phyloP scores from a whole-genome alignment of 64 coral and sea anemone species.

The Dendronephthya gigantea region DNA sequence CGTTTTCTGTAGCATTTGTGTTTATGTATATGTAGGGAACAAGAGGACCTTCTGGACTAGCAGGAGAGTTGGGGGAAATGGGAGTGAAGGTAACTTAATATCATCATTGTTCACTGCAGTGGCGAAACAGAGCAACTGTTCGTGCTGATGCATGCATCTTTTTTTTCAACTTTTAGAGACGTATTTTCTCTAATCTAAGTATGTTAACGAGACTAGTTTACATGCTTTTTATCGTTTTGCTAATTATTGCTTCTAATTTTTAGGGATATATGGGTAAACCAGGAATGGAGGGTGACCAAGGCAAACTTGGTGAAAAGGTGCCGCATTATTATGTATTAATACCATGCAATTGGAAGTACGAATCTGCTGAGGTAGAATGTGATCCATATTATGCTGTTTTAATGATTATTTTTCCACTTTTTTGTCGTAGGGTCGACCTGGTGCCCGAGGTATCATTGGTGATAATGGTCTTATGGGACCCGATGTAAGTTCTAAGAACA shows the following conservation, averaged over 20 bases:
- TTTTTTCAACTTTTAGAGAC: too few species aligned
- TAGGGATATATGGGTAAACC: not conserved
- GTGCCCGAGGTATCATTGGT: not conserved
- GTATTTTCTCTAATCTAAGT: too few species aligned
- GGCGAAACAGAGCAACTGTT: not conserved
- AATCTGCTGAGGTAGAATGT: too few species aligned
- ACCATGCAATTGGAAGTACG: not conserved
- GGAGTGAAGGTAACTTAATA: not conserved
- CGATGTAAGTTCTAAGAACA: not conserved
- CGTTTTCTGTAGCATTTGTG: not conserved
- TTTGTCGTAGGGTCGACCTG: not conserved
- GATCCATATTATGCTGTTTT: too few species aligned
- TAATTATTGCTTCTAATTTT: too few species aligned
- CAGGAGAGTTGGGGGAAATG: not conserved
- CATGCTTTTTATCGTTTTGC: too few species aligned
- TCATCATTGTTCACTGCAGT: not conserved
- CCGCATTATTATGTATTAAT: not conserved
- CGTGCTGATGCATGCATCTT: too few species aligned
- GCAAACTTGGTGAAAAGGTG: not conserved
- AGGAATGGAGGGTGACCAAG: not conserved
- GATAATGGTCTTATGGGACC: not conserved
- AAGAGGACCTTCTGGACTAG: not conserved
- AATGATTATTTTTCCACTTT: not conserved
- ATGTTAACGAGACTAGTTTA: too few species aligned
- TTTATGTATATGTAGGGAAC: not conserved